phyloP scores from a whole-genome alignment of 2,797 vertebrate genomes.

The Neostethus bicornis region DNA sequence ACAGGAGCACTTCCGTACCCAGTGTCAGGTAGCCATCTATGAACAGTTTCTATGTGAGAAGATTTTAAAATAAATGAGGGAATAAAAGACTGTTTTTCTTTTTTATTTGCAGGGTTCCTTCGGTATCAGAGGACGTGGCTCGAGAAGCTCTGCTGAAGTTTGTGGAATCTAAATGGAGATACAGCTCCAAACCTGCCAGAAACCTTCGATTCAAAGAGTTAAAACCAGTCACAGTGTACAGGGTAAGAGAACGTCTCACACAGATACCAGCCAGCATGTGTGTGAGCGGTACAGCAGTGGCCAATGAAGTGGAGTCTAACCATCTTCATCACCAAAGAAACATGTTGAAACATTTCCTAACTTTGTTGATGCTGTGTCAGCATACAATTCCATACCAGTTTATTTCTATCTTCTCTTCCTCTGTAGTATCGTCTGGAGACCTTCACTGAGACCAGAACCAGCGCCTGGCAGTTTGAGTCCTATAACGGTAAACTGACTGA shows the following conservation, averaged over 20 bases:
- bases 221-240: conserved; percentile 75
- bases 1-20: conserved; percentile 75
- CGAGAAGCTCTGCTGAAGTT: conserved; percentile 84
- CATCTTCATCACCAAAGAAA: too few relatives aligned
- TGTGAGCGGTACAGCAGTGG: too few relatives aligned
- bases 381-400: neutral
- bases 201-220: conserved; percentile 82
- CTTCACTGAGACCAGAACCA: conserved; percentile 83
- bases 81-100: neutral
- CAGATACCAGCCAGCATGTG: too few relatives aligned
- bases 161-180: conserved; percentile 81
- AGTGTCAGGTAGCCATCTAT: conserved; percentile 65
- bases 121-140: conserved; percentile 81
- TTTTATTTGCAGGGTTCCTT: conserved; percentile 70
- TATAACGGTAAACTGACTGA: conserved; percentile 70
- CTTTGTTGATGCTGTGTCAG: neutral
- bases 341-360: too few relatives aligned
- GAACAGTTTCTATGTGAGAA: neutral
- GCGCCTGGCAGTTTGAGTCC: conserved; percentile 81
- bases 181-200: conserved; percentile 79
- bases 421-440: conserved; percentile 86
- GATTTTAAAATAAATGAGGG: neutral
- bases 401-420: conserved; percentile 9
- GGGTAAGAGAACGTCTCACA: conserved; percentile 61
- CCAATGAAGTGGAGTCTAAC: too few relatives aligned